Evolutionary conservation across 2,797 vertebrate genomes (phyloP), one percentile per base, ranked within the genome.

Genomic region (Gila robusta): DNA sequence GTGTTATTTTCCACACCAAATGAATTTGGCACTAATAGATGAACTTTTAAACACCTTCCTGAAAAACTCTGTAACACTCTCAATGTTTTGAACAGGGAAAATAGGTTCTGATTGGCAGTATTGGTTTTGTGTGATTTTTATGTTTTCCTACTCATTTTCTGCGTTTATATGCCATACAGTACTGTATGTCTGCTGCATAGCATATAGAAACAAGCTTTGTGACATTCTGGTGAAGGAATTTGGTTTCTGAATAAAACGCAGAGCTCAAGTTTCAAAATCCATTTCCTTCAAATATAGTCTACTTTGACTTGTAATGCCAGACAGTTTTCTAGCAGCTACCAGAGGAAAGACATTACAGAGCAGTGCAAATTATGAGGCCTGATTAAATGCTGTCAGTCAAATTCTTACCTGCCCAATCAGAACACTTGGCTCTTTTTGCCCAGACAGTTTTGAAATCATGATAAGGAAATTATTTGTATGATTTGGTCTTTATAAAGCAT

Each of bases 281-380:
- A 85, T 85, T 85, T 85, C 52, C 76, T 79, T 85, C 73, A 84
- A 85, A 85, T 79, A 85, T 49, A 72, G 76, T 70, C 52, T 72
- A 19, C 26, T 79, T 85, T 71, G 67, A 67, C n/a, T 54, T 54
- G 67, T 59, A 79, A 85, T 85, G 52, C 21, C 76, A 85, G 64
- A 37, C 8, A 0, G 77, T 28, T 71, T 64, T 80, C 37, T 44
- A 79, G 28, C 76, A 35, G 83, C 64, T 72, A 79, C 37, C 52
- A 26, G 26, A 85, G 28, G 77, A 80, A 73, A 28, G 41, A 80
- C 84, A 73, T 72, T 39, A 44, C 52, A 79, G 76, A 79, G 83
- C 64, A 9, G 47, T 62, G 37, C 35, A 79, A 62, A 79, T 71
- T 62, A 79, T 71, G 62, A 37, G 52, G 49, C 39, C 19, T 79